phyloP scores from a whole-genome alignment of 2,113 vertebrate genomes.

The Python bivittatus region DNA sequence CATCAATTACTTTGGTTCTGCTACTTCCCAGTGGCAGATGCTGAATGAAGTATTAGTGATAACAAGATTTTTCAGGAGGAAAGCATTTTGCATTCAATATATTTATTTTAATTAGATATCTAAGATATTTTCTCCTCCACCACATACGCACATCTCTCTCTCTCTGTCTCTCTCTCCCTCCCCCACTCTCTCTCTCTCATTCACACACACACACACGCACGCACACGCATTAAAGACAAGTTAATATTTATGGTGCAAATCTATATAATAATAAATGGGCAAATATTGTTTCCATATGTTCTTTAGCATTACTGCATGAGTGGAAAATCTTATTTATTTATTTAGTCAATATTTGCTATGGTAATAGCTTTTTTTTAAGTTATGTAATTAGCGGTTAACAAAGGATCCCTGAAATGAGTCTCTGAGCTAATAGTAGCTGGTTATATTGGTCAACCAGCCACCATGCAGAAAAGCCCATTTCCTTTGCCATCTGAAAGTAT shows the following conservation, averaged over 20 bases:
- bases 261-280: slow-evolving; percentile 10
- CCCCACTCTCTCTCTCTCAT: too few species aligned
- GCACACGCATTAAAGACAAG: background rate
- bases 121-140: background rate
- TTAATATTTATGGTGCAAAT: background rate
- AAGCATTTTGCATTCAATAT: background rate
- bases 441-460: background rate
- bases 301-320: background rate
- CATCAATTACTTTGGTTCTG: background rate
- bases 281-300: slow-evolving; percentile 35
- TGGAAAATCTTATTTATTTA: background rate
- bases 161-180: too few species aligned
- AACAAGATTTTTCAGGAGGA: background rate
- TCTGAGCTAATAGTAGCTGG: background rate
- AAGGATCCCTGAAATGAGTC: background rate
- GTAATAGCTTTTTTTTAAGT: slow-evolving; percentile 10
- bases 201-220: too few species aligned
- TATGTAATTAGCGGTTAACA: background rate
- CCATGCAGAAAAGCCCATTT: background rate
- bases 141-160: too few species aligned
- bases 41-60: background rate
- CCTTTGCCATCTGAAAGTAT: background rate
- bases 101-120: background rate
- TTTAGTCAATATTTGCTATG: slow-evolving; percentile 33
- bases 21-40: background rate